Conservation (phyloP, 2,888 invertebrate genomes). For the Brenthis ino region DNA sequence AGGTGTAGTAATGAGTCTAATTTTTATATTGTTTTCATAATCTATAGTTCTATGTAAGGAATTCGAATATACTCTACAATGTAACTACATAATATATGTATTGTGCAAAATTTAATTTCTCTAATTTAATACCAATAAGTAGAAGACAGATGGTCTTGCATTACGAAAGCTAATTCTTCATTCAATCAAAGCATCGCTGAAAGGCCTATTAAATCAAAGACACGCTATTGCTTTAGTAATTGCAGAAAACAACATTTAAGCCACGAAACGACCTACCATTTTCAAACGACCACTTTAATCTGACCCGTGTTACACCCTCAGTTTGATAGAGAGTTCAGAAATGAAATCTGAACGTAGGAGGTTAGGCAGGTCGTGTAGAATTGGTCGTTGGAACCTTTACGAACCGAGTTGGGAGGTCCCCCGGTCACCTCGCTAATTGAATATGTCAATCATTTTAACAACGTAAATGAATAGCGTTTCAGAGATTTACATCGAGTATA, state of each 20-base stretch:
- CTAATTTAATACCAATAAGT: conserved; percentile 29
- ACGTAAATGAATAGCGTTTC: conserved; percentile 83
- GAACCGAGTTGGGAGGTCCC: conserved; percentile 80
- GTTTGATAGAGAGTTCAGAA: conserved; percentile 13
- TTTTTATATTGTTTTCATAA: no score
- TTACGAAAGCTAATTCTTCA: conserved; percentile 44
- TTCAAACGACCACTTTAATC: conserved; percentile 48
- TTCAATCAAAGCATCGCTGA: conserved; percentile 60
- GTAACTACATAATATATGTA: no score
- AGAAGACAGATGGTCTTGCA: conserved; percentile 39
- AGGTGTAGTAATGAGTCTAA: no score
- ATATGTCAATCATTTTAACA: conserved; percentile 91
- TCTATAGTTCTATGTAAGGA: no score
- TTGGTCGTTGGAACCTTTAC: conserved; percentile 61
- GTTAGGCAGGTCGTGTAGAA: conserved; percentile 47
- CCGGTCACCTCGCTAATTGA: conserved; percentile 87
- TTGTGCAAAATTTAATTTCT: conserved; percentile 8
- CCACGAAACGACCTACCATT: conserved; percentile 68
- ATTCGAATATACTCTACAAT: no score
- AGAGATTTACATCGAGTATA: conserved; percentile 58
- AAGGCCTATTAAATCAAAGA: conserved; percentile 72
- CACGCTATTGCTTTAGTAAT: conserved; percentile 73
- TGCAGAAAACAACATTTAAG: conserved; percentile 77
- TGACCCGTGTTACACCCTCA: conserved; percentile 45
- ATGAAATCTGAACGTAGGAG: conserved; percentile 8